These are phyloP conservation scores for Fregetta grallaria DNA, from an alignment of 2,113 vertebrate species.

Conservation along the genomic window DNA sequence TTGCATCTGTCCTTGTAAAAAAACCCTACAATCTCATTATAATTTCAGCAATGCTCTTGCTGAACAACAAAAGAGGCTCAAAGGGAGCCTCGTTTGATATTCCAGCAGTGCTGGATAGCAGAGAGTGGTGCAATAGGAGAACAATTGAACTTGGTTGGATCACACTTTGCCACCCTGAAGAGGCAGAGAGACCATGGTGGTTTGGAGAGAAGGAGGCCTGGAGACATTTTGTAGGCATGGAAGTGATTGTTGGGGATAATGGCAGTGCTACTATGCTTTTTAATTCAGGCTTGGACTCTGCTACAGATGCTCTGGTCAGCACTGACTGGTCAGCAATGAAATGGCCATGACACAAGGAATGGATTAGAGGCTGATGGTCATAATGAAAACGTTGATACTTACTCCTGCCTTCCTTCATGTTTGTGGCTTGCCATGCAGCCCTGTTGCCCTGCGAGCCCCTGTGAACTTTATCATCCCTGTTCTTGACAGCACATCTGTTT, in stretches of 20 bases:
- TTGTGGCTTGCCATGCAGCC: not conserved
- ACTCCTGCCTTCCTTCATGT: not conserved
- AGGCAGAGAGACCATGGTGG: fast-evolving
- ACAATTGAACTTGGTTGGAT: not conserved
- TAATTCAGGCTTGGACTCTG: not conserved
- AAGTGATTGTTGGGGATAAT: not conserved
- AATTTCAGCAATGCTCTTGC: not conserved
- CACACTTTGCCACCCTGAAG: not conserved
- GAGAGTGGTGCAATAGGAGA: not conserved
- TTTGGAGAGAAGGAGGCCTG: not conserved
- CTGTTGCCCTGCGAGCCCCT: fast-evolving
- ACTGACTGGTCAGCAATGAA: not conserved
- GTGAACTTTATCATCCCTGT: not conserved
- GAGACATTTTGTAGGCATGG: not conserved
- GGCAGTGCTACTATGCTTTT: not conserved
- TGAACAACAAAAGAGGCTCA: not conserved
- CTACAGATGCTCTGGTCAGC: not conserved
- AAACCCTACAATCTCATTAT: not conserved
- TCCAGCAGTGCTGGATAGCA: not conserved
- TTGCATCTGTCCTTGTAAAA: not conserved
- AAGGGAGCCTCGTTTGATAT: not conserved
- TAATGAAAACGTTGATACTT: not conserved
- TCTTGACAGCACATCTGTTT: not conserved
- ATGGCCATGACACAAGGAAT: fast-evolving
- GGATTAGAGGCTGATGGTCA: not conserved